These are phyloP conservation scores for Ommatoiulus sabulosus DNA, from an alignment of 2,888 invertebrate genomes.

Conservation along the genomic window DNA sequence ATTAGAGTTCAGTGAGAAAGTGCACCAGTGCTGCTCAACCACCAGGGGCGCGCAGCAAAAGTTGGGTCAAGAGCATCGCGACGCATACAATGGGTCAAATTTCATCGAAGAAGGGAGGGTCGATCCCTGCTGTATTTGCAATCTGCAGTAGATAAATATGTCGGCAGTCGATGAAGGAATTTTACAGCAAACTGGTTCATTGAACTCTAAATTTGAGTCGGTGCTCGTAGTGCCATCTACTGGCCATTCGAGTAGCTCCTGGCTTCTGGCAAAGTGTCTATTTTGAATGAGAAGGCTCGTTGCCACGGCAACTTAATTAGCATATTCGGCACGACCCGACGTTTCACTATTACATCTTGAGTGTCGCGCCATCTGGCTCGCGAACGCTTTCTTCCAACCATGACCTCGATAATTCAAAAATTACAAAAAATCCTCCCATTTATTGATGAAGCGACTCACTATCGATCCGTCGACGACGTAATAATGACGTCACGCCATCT, in stretches of 20 bases:
- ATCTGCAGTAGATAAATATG: neutral
- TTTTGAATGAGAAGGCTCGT: neutral
- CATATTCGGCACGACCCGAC: neutral
- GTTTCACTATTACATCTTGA: neutral
- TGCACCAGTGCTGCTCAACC: neutral
- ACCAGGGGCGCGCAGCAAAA: neutral
- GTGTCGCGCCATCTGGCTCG: neutral
- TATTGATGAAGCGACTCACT: neutral
- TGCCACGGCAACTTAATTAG: neutral
- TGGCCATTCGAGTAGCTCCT: neutral
- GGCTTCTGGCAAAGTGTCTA: neutral
- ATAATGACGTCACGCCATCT: neutral
- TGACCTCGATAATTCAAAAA: slow-evolving; percentile 4
- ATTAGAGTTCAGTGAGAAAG: too few relatives aligned
- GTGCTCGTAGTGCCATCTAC: neutral
- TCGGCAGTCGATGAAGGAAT: neutral
- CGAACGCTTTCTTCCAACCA: neutral
- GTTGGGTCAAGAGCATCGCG: neutral
- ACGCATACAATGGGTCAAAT: neutral
- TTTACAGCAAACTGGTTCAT: neutral
- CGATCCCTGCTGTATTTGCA: neutral
- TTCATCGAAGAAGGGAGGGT: neutral
- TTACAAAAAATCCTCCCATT: neutral
- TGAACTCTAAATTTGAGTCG: neutral
- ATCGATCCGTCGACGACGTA: neutral